A percentile compares a stretch with the other conserved stretches of the same genome.
Conservation (phyloP, 2,888 invertebrate species). For the Leucophenga maculata region DNA sequence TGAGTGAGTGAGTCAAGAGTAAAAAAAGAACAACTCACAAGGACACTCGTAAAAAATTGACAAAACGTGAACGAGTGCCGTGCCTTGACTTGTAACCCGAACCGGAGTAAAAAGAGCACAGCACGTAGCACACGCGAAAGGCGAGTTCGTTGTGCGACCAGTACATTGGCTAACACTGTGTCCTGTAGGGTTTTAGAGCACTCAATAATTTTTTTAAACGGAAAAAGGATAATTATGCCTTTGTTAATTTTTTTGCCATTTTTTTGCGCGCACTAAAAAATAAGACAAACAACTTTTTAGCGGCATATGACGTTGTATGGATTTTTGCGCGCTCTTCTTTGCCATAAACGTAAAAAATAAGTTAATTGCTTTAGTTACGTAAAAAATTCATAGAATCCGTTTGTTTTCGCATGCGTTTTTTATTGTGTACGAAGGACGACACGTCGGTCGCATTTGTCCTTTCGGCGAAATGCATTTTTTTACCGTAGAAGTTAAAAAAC, state of each 20-base stretch:
- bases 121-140: slow-evolving; percentile 1
- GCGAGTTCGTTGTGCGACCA: background rate
- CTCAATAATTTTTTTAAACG: slow-evolving; percentile 43
- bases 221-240: slow-evolving; percentile 53
- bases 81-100: slow-evolving; percentile 32
- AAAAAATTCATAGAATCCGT: slow-evolving; percentile 50
- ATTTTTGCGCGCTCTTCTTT: slow-evolving; percentile 38
- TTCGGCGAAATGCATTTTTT: background rate
- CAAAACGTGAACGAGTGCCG: slow-evolving; percentile 58
- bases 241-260: slow-evolving; percentile 26
- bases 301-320: slow-evolving; percentile 41
- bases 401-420: background rate
- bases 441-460: too few species aligned
- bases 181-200: slow-evolving; percentile 17
- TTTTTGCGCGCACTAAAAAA: slow-evolving; percentile 8
- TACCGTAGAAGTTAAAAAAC: slow-evolving; percentile 26
- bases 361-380: slow-evolving; percentile 56
- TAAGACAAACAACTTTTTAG: background rate
- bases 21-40: too few species aligned
- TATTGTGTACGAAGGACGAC: too few species aligned
- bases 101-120: slow-evolving; percentile 25
- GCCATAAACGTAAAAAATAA: slow-evolving; percentile 50
- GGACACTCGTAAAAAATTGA: slow-evolving; percentile 23
- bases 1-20: too few species aligned
- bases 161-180: slow-evolving; percentile 27